Conservation (phyloP, 2,113 vertebrate species). For the Sphaerodactylus townsendi region DNA sequence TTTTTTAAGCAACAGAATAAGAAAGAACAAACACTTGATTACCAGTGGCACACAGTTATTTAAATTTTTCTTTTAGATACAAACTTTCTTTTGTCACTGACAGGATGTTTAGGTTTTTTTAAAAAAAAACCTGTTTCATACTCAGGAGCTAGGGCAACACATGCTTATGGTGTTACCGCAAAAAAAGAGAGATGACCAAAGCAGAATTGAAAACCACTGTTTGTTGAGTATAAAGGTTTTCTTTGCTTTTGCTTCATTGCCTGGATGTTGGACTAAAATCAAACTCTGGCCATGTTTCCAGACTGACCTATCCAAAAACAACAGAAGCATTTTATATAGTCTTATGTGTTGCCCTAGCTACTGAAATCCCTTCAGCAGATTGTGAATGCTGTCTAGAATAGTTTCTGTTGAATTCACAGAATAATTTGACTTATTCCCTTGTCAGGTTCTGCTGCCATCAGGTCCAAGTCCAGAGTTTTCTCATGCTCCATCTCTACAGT, state of each 20-base stretch:
- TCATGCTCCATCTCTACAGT: too few relatives aligned
- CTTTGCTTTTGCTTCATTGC: slow-evolving; percentile 25
- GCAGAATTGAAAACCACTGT: slow-evolving; percentile 22
- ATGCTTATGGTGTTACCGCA: not conserved
- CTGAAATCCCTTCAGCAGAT: slow-evolving; percentile 32
- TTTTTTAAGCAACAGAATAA: not conserved
- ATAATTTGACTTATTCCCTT: not conserved
- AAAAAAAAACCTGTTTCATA: not conserved
- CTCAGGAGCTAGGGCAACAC: slow-evolving; percentile 2
- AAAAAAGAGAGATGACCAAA: slow-evolving; percentile 35
- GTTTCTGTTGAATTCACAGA: slow-evolving; percentile 28
- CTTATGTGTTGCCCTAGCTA: slow-evolving; percentile 10
- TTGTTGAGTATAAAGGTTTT: not conserved
- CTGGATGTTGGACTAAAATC: slow-evolving; percentile 47
- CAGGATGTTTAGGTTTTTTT: not conserved
- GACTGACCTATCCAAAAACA: slow-evolving; percentile 23
- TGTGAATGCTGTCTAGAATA: slow-evolving; percentile 33
- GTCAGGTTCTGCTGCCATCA: too few relatives aligned
- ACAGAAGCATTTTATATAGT: slow-evolving; percentile 29
- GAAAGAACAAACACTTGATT: too few relatives aligned
- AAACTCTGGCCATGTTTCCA: slow-evolving; percentile 27
- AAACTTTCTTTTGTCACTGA: not conserved
- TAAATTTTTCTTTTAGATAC: not conserved
- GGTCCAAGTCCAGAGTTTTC: too few relatives aligned
- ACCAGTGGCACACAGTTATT: not conserved